These are phyloP conservation scores for Hesperia comma DNA, from an alignment of 2,888 invertebrate genomes.

Conservation along the genomic window DNA sequence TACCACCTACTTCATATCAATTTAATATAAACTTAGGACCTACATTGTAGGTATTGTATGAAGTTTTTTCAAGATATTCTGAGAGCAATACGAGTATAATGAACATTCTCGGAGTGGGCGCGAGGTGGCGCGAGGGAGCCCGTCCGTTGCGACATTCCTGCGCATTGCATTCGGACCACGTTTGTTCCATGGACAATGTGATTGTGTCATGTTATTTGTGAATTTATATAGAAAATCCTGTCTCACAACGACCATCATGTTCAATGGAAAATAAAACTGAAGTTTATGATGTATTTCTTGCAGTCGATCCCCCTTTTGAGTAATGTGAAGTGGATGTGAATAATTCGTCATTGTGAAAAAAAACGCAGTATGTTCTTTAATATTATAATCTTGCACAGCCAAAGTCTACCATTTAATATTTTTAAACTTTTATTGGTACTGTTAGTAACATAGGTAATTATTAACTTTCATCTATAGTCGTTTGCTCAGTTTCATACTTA, in stretches of 20 bases:
- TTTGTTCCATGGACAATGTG: slow-evolving; percentile 26
- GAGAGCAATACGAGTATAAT: slow-evolving; percentile 18
- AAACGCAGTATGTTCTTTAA: no score
- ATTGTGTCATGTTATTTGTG: slow-evolving; percentile 37
- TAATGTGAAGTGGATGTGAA: no score
- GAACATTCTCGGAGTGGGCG: slow-evolving; percentile 22
- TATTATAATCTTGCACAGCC: no score
- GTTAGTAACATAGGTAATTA: no score
- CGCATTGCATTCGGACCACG: slow-evolving; percentile 42
- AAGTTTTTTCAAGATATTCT: slow-evolving; percentile 1
- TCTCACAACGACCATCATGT: background rate
- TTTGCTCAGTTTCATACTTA: no score
- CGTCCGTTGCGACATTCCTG: slow-evolving; percentile 37
- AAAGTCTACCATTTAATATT: no score
- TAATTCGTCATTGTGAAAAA: no score
- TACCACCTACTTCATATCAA: no score
- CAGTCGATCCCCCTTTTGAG: background rate
- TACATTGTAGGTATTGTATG: slow-evolving; percentile 1
- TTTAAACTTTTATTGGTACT: no score
- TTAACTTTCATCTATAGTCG: no score
- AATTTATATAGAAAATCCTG: slow-evolving; percentile 38
- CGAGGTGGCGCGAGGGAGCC: slow-evolving; percentile 12
- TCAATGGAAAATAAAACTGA: slow-evolving; percentile 1
- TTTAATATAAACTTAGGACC: background rate
- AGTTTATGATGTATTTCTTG: background rate